Conservation (phyloP, 2,888 invertebrate species). For the Netelia inedita region DNA sequence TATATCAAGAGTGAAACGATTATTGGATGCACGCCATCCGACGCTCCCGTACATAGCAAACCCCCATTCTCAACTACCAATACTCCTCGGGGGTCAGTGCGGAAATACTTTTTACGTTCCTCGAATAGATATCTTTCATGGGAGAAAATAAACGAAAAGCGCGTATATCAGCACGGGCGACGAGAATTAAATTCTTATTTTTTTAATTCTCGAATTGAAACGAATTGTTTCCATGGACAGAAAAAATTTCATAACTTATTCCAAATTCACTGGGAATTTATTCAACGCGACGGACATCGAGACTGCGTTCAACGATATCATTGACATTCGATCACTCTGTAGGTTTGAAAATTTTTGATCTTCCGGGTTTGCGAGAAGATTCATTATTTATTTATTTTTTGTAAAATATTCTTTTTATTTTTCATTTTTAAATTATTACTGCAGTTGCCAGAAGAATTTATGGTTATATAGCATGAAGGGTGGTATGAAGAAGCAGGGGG, state of each 20-base stretch:
- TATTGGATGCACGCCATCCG: slow-evolving; percentile 77
- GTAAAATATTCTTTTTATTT: background rate
- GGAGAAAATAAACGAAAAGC: background rate
- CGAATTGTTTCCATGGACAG: background rate
- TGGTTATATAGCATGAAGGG: slow-evolving; percentile 5
- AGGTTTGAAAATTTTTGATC: background rate
- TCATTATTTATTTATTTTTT: background rate
- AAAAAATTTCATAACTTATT: too few relatives aligned
- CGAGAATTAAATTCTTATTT: background rate
- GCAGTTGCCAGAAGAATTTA: slow-evolving; percentile 35
- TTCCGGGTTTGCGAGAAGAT: background rate
- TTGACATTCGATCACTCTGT: background rate
- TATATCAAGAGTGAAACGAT: slow-evolving; percentile 71
- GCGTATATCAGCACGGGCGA: background rate
- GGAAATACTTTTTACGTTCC: slow-evolving; percentile 75
- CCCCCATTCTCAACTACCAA: slow-evolving; percentile 3
- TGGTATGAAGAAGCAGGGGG: slow-evolving; percentile 18
- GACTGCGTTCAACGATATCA: too few relatives aligned
- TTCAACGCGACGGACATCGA: too few relatives aligned
- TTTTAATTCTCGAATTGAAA: background rate
- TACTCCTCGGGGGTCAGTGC: slow-evolving; percentile 60
- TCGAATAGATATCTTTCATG: slow-evolving; percentile 72
- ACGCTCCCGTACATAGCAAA: slow-evolving; percentile 69
- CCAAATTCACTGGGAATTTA: too few relatives aligned
- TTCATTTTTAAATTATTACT: slow-evolving; percentile 39